Evolutionary conservation across 2,888 invertebrate genomes (phyloP).

Genomic region (Artemia sp.): DNA sequence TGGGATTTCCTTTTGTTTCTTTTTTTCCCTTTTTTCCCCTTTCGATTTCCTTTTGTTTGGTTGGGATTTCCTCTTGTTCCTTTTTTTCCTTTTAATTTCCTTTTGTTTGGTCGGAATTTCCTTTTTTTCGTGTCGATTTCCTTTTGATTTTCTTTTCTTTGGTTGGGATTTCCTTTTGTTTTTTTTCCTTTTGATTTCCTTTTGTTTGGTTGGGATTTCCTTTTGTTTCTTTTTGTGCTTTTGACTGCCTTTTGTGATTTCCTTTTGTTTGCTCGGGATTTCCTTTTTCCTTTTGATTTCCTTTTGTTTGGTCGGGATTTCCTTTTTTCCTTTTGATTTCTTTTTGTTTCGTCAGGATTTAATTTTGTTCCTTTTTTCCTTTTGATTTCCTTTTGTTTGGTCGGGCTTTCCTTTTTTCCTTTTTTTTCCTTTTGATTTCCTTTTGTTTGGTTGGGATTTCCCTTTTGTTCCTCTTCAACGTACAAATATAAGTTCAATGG

Average conservation of each 20-base stretch:
- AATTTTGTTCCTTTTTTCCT: neutral
- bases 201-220: neutral
- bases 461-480: too few species aligned
- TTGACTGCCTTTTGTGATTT: neutral
- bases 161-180: neutral
- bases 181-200: too few species aligned
- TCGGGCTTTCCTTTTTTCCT: too few species aligned
- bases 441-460: too few species aligned
- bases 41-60: too few species aligned
- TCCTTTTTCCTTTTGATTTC: neutral
- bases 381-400: too few species aligned
- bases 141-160: neutral
- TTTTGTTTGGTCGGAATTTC: neutral
- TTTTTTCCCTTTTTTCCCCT: neutral
- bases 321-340: neutral
- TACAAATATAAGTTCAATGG: too few species aligned
- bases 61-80: neutral
- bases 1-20: neutral
- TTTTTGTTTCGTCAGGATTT: neutral
- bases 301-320: conserved; percentile 1
- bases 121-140: neutral
- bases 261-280: neutral
- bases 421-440: too few species aligned
- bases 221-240: neutral
- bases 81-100: neutral